Conservation (phyloP, 2,888 invertebrate species). For the Ectemnius cavifrons region DNA sequence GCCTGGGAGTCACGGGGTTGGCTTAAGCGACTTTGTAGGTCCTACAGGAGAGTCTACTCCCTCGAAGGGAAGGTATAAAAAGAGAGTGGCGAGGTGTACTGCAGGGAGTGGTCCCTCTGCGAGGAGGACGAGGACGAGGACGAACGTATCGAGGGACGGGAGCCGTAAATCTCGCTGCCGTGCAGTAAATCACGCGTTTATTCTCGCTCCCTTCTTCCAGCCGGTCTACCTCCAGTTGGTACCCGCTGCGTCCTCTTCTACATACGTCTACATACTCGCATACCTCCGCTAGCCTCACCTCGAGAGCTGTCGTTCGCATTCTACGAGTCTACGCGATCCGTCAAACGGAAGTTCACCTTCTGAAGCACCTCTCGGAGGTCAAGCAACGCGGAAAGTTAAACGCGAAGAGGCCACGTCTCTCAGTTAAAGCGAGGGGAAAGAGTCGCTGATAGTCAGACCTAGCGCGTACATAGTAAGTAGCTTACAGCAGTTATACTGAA, state of each 20-base stretch:
- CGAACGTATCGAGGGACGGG: constrained; percentile 1
- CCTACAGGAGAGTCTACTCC: no score
- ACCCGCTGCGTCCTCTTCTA: neutral
- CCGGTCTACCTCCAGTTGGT: no score
- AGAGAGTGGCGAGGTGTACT: neutral
- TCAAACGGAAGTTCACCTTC: constrained; percentile 3
- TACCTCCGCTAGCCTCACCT: neutral
- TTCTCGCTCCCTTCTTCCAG: constrained; percentile 2
- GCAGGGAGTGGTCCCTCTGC: neutral
- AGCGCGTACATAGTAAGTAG: no score
- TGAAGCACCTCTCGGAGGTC: neutral
- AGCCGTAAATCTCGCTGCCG: neutral
- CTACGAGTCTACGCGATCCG: neutral
- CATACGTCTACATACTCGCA: neutral
- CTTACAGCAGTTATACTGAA: no score
- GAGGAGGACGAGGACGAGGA: neutral
- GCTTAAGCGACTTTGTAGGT: no score
- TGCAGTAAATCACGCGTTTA: constrained; percentile 5
- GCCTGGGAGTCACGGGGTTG: no score
- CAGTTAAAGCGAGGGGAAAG: no score
- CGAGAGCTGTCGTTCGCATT: neutral
- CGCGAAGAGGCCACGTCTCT: no score
- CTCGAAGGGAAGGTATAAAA: constrained; percentile 4
- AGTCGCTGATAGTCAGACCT: no score
- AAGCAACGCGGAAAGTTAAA: neutral